Conservation (phyloP, 2,113 vertebrate genomes). For the Ptychochromis oligacanthus region DNA sequence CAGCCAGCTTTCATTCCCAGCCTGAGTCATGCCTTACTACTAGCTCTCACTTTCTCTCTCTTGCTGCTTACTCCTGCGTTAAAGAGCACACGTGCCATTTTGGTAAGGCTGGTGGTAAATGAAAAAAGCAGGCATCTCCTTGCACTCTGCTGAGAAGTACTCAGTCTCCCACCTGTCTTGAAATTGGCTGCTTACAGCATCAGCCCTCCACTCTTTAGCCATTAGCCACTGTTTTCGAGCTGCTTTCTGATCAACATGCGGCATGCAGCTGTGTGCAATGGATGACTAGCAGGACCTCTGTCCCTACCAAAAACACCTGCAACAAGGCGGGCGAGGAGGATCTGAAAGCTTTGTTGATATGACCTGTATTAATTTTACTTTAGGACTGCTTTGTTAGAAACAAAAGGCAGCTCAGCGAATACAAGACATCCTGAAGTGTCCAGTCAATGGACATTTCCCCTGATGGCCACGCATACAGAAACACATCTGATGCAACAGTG, state of each 20-base stretch:
- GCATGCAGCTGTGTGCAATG: constrained; percentile 14
- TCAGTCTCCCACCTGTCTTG: constrained; percentile 28
- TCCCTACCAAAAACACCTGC: background rate
- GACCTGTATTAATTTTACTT: background rate
- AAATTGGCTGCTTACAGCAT: constrained; percentile 34
- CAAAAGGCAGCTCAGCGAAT: background rate
- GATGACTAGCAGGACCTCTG: constrained; percentile 10
- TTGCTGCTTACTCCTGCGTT: constrained; percentile 17
- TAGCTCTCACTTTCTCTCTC: background rate
- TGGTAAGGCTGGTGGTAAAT: constrained; percentile 37
- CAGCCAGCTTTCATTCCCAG: constrained; percentile 16
- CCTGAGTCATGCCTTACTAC: constrained; percentile 10
- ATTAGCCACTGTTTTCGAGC: constrained; percentile 29
- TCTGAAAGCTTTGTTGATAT: background rate
- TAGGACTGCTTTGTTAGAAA: background rate
- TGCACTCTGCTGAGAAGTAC: constrained; percentile 31
- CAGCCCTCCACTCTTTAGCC: constrained; percentile 20
- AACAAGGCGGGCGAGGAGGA: background rate
- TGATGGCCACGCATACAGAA: background rate
- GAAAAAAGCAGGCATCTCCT: constrained; percentile 45
- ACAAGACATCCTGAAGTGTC: background rate
- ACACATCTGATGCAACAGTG: constrained; percentile 37
- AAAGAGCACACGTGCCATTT: constrained; percentile 23
- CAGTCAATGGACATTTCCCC: background rate
- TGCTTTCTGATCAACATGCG: background rate